These are phyloP conservation scores for Zonotrichia leucophrys DNA, from an alignment of 2,113 vertebrate genomes.

Conservation along the genomic window DNA sequence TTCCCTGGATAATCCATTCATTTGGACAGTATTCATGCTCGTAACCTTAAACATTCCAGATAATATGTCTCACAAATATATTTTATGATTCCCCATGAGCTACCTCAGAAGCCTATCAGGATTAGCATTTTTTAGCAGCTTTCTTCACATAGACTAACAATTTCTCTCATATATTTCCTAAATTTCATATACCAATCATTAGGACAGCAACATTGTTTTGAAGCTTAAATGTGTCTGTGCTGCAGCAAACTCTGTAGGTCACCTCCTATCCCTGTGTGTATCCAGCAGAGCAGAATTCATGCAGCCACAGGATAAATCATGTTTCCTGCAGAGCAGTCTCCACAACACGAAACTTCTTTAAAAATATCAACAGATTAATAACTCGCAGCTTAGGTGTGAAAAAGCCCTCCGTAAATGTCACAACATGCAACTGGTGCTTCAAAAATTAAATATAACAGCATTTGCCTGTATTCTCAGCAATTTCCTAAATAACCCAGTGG, in stretches of 20 bases:
- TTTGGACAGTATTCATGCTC: neutral
- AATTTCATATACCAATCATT: neutral
- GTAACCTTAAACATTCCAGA: neutral
- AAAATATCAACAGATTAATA: neutral
- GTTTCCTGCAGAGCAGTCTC: neutral
- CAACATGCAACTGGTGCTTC: rapidly evolving
- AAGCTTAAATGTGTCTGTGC: neutral
- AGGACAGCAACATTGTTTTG: neutral
- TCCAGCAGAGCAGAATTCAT: neutral
- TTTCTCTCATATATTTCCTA: neutral
- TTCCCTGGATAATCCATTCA: neutral
- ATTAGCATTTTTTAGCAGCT: neutral
- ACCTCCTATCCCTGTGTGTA: neutral
- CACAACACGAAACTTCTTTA: neutral
- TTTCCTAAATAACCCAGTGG: neutral
- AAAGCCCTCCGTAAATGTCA: neutral
- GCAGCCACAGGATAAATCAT: neutral
- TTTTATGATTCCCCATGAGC: neutral
- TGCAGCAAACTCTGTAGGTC: neutral
- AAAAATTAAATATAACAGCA: neutral
- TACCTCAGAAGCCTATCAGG: neutral
- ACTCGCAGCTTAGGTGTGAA: neutral
- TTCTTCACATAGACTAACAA: neutral
- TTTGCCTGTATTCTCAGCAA: neutral
- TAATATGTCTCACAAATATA: neutral